These are phyloP conservation scores for Centruroides sculpturatus DNA, from an alignment of 1,140 invertebrate species.

Conservation along the genomic window DNA sequence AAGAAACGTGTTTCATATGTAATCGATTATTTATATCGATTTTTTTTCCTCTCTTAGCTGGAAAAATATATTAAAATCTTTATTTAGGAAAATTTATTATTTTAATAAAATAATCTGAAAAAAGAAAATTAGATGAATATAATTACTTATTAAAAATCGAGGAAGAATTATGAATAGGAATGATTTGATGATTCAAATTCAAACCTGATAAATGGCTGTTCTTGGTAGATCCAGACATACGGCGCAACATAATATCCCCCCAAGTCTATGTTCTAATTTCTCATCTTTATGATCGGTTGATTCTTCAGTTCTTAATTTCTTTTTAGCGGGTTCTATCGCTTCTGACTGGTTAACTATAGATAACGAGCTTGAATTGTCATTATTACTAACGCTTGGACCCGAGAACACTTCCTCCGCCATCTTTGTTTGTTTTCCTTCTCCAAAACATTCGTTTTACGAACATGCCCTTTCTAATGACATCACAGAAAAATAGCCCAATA, in stretches of 20 bases:
- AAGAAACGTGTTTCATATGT: too few species aligned
- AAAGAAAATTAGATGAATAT: background rate
- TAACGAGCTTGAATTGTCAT: too few species aligned
- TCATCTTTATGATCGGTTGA: background rate
- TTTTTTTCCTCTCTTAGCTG: too few species aligned
- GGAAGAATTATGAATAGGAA: background rate
- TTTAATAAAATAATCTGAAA: background rate
- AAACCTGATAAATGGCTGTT: slow-evolving; percentile 82
- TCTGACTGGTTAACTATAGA: background rate
- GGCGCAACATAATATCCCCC: slow-evolving; percentile 86
- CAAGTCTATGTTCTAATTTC: slow-evolving; percentile 70
- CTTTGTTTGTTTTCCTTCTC: too few species aligned
- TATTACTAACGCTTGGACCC: too few species aligned
- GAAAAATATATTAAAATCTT: too few species aligned
- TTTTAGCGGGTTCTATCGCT: background rate
- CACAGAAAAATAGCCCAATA: too few species aligned
- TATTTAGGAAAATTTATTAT: background rate
- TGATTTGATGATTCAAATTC: background rate
- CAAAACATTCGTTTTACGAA: too few species aligned
- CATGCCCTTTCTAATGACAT: too few species aligned
- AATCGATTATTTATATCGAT: too few species aligned
- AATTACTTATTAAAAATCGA: background rate
- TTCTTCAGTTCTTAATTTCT: slow-evolving; percentile 5
- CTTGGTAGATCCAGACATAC: slow-evolving; percentile 86
- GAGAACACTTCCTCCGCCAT: too few species aligned